These are phyloP conservation scores for Mustela nigripes DNA, from an alignment of 2,113 vertebrate species.

Conservation along the genomic window DNA sequence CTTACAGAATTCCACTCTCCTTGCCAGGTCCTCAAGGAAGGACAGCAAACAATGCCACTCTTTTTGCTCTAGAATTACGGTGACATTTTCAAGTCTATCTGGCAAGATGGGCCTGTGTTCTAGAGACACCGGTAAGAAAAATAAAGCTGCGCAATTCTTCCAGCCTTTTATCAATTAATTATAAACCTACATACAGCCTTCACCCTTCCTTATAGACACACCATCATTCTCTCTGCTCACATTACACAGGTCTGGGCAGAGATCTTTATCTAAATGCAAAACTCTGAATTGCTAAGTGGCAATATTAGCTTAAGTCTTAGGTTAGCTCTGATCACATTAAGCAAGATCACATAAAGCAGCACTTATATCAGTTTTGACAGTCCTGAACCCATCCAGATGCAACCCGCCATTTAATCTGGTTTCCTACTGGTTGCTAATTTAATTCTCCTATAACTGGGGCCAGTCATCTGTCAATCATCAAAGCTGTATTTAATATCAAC, in stretches of 20 bases:
- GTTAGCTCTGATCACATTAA: neutral
- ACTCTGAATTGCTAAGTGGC: slow-evolving; percentile 38
- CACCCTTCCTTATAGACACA: neutral
- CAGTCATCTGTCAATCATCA: slow-evolving; percentile 21
- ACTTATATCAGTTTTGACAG: neutral
- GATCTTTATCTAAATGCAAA: slow-evolving; percentile 33
- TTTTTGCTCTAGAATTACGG: neutral
- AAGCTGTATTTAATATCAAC: slow-evolving; percentile 43
- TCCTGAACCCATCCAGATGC: neutral
- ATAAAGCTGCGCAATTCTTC: neutral
- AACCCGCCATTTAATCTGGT: slow-evolving; percentile 36
- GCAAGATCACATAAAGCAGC: neutral
- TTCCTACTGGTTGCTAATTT: slow-evolving; percentile 52
- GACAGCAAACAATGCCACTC: neutral
- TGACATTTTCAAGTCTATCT: neutral
- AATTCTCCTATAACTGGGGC: neutral
- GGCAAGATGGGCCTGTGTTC: neutral
- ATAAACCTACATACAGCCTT: neutral
- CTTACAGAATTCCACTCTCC: neutral
- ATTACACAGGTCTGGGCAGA: slow-evolving; percentile 1
- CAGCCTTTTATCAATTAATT: neutral
- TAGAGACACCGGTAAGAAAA: slow-evolving; percentile 20
- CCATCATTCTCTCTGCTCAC: neutral
- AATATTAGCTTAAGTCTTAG: neutral
- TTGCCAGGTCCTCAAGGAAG: neutral